Conservation (phyloP, 2,888 invertebrate genomes). For the Nesidiocoris tenuis region DNA sequence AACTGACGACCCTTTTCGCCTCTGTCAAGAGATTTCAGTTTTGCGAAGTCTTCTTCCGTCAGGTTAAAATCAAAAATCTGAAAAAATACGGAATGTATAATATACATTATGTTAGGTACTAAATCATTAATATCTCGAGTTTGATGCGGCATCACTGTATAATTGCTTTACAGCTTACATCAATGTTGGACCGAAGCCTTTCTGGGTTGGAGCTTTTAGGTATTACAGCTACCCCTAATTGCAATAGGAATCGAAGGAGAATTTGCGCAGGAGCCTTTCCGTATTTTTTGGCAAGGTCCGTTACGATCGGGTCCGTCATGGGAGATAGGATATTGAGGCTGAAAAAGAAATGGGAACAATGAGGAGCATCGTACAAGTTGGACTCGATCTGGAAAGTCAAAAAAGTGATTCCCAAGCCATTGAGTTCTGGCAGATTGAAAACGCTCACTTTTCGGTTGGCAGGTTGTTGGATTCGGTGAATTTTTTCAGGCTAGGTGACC, state of each 20-base stretch:
- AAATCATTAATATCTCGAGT: too few species aligned
- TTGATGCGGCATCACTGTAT: too few species aligned
- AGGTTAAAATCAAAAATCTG: slow-evolving; percentile 63
- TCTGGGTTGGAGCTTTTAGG: slow-evolving; percentile 74
- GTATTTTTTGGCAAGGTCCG: slow-evolving; percentile 61
- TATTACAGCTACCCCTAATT: slow-evolving; percentile 68
- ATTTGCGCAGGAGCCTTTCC: slow-evolving; percentile 69
- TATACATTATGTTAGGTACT: background rate
- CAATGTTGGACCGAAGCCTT: slow-evolving; percentile 69
- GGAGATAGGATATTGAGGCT: slow-evolving; percentile 58
- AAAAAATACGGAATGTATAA: slow-evolving; percentile 8
- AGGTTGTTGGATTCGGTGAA: slow-evolving; percentile 25
- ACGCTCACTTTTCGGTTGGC: slow-evolving; percentile 18
- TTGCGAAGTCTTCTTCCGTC: slow-evolving; percentile 59
- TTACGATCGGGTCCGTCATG: slow-evolving; percentile 62
- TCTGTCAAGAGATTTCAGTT: slow-evolving; percentile 62
- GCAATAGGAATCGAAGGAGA: slow-evolving; percentile 67
- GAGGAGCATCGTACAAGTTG: too few species aligned
- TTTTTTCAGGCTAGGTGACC: slow-evolving; percentile 60
- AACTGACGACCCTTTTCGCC: slow-evolving; percentile 67
- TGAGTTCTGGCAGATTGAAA: too few species aligned
- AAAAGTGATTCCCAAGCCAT: too few species aligned
- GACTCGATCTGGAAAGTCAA: background rate
- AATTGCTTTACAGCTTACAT: slow-evolving; percentile 56
- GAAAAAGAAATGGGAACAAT: slow-evolving; percentile 3